phyloP scores from a whole-genome alignment of 1,140 invertebrate species.

The Druon quercuslanigerum region DNA sequence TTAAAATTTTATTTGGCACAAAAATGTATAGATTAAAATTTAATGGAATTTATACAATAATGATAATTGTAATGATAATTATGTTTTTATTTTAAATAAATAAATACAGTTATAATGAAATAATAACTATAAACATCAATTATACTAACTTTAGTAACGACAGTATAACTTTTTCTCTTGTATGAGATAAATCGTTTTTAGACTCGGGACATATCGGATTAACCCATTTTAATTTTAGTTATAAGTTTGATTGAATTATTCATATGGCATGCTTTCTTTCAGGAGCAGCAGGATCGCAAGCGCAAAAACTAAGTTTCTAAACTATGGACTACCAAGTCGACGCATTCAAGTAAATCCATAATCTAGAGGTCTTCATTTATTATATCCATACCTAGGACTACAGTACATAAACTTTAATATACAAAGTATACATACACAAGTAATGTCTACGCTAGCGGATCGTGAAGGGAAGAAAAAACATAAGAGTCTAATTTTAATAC shows the following conservation, averaged over 20 bases:
- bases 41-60: background rate
- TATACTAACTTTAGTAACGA: background rate
- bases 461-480: slow-evolving; percentile 46
- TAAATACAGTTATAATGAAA: background rate
- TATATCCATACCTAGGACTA: slow-evolving; percentile 65
- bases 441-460: slow-evolving; percentile 52
- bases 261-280: slow-evolving; percentile 37
- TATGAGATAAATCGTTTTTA: background rate
- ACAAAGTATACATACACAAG: slow-evolving; percentile 49
- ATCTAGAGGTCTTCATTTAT: slow-evolving; percentile 75
- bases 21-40: too few relatives aligned
- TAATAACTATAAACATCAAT: background rate
- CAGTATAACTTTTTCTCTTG: background rate
- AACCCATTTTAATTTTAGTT: slow-evolving; percentile 30
- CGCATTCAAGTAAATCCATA: slow-evolving; percentile 71
- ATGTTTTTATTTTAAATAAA: background rate
- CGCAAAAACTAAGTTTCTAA: slow-evolving; percentile 57
- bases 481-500: slow-evolving; percentile 51
- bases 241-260: slow-evolving; percentile 22
- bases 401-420: slow-evolving; percentile 55
- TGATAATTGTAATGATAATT: slow-evolving; percentile 7
- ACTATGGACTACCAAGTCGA: slow-evolving; percentile 46
- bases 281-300: slow-evolving; percentile 68
- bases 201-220: background rate
- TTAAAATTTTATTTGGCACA: too few relatives aligned